Evolutionary conservation across 2,888 invertebrate genomes (phyloP).

Genomic region (Zaprionus lineosus): DNA sequence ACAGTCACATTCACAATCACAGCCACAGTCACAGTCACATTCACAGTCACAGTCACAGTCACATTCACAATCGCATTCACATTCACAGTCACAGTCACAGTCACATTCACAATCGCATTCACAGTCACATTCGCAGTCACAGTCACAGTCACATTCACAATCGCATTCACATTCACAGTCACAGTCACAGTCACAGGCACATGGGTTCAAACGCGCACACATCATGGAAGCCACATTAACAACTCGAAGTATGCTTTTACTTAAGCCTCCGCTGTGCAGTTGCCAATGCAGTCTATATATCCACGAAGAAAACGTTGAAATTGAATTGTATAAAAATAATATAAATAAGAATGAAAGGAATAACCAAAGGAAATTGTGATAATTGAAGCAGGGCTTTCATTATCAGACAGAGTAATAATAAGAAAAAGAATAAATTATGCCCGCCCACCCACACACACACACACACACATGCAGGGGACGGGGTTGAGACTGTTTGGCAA

Average conservation of each 20-base stretch:
- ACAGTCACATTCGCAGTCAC: constrained; percentile 3
- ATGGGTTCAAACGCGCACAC: constrained; percentile 23
- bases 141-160: constrained; percentile 3
- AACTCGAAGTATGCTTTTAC: constrained; percentile 22
- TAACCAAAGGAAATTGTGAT: constrained; percentile 50
- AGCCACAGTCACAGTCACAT: background rate
- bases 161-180: constrained; percentile 5
- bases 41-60: constrained; percentile 4
- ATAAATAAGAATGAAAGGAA: constrained; percentile 2
- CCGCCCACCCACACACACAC: constrained; percentile 70
- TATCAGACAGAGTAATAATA: constrained; percentile 34
- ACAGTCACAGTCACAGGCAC: background rate
- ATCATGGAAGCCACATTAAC: constrained; percentile 70
- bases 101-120: constrained; percentile 1
- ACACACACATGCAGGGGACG: constrained; percentile 62
- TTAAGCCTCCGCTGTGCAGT: constrained; percentile 57
- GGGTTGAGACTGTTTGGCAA: no score
- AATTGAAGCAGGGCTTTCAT: constrained; percentile 71
- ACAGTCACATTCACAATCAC: constrained; percentile 11
- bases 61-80: constrained; percentile 2
- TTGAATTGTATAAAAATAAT: no score
- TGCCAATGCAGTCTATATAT: no score
- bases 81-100: constrained; percentile 3
- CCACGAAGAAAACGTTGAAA: constrained; percentile 31
- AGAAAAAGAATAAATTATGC: constrained; percentile 71